A percentile compares a stretch with the other conserved stretches of the same genome.
Evolutionary conservation across 2,888 invertebrate genomes (phyloP).

Genomic region (Pseudococcus jackbeardsleyi): DNA sequence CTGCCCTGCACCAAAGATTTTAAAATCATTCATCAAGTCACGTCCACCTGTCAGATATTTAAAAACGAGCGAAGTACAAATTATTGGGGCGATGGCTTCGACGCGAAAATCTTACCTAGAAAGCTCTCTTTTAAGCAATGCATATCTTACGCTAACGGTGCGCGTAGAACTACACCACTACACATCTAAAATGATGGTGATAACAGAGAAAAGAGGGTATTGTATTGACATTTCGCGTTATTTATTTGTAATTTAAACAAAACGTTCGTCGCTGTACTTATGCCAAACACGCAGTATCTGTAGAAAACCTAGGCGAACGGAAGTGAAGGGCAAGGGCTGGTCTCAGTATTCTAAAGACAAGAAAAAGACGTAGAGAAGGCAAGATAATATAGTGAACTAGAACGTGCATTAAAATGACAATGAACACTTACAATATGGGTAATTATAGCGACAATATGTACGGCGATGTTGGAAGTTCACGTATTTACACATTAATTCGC

Average conservation of each 20-base stretch:
- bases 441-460: constrained; percentile 29
- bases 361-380: not conserved
- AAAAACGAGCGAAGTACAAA: no score
- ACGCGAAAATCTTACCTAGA: not conserved
- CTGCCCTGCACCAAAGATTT: no score
- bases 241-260: constrained; percentile 37
- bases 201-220: not conserved
- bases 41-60: not conserved
- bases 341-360: not conserved
- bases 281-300: constrained; percentile 35
- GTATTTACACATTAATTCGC: constrained; percentile 3
- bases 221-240: constrained; percentile 40
- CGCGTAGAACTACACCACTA: not conserved
- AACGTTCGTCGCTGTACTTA: constrained; percentile 27
- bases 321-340: not conserved
- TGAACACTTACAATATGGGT: constrained; percentile 48
- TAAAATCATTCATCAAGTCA: not conserved
- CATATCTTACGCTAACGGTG: not conserved
- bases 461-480: not conserved
- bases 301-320: not conserved
- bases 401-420: constrained; percentile 35
- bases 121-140: not conserved
- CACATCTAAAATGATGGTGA: not conserved
- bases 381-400: not conserved
- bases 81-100: no score